Conservation (phyloP, 1,140 invertebrate genomes). For the Euwallacea fornicatus region DNA sequence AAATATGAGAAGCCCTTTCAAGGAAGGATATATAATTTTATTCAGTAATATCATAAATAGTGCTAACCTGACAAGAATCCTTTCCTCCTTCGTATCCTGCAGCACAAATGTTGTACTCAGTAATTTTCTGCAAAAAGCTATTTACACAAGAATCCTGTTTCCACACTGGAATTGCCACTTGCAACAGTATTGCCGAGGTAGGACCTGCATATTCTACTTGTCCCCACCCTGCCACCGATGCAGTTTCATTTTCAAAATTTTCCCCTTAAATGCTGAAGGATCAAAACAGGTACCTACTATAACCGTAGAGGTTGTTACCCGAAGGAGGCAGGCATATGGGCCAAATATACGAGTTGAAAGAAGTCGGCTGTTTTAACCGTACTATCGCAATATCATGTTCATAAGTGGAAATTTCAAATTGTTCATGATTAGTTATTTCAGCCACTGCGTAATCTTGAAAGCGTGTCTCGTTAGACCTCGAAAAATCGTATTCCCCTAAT, state of each 20-base stretch:
- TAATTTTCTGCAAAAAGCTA: slow-evolving; percentile 65
- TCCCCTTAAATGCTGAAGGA: slow-evolving; percentile 64
- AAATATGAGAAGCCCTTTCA: too few species aligned
- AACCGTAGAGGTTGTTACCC: slow-evolving; percentile 43
- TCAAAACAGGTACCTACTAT: not conserved
- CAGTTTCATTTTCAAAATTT: slow-evolving; percentile 65
- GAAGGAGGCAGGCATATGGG: slow-evolving; percentile 79
- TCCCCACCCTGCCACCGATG: slow-evolving; percentile 77
- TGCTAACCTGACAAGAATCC: slow-evolving; percentile 76
- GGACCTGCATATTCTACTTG: slow-evolving; percentile 66
- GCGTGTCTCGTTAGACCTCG: slow-evolving; percentile 62
- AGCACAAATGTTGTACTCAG: slow-evolving; percentile 71
- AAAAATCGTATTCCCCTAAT: slow-evolving; percentile 80
- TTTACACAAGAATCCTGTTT: slow-evolving; percentile 66
- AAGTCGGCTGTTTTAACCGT: slow-evolving; percentile 66
- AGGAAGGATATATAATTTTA: too few species aligned
- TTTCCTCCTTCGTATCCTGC: slow-evolving; percentile 69
- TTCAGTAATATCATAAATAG: not conserved
- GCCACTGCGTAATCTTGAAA: slow-evolving; percentile 66
- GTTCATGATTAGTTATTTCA: slow-evolving; percentile 65
- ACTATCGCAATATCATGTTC: slow-evolving; percentile 82
- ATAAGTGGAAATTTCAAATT: slow-evolving; percentile 66
- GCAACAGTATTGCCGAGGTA: slow-evolving; percentile 69
- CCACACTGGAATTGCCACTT: slow-evolving; percentile 82
- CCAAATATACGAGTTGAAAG: slow-evolving; percentile 78